Percentiles rank a stretch among this genome's conserved stretches.
phyloP scores from a whole-genome alignment of 2,113 vertebrate species.

The Pyxicephalus adspersus region DNA sequence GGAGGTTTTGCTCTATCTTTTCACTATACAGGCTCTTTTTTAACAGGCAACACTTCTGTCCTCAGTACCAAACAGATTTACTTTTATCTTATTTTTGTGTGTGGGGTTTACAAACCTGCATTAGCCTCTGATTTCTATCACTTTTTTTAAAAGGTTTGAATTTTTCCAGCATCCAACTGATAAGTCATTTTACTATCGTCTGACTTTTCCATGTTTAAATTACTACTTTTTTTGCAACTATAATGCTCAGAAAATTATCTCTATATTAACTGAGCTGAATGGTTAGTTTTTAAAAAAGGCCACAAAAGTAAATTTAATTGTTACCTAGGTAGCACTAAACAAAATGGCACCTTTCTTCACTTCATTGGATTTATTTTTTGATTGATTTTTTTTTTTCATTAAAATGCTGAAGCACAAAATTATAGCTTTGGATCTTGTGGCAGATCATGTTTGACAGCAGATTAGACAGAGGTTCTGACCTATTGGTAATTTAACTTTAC shows the following conservation, averaged over 20 bases:
- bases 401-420: not conserved
- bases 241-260: not conserved
- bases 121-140: not conserved
- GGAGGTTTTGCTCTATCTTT: slow-evolving; percentile 35
- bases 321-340: not conserved
- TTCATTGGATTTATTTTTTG: not conserved
- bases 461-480: not conserved
- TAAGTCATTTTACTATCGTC: not conserved
- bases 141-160: not conserved
- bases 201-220: not conserved
- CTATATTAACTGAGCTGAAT: not conserved
- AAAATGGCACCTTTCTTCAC: not conserved
- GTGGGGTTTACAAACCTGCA: not conserved
- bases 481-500: not conserved
- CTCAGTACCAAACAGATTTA: slow-evolving; percentile 9
- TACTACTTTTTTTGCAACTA: not conserved
- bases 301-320: not conserved
- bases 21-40: slow-evolving; percentile 28
- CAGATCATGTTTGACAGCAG: slow-evolving; percentile 4
- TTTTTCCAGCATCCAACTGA: slow-evolving; percentile 3
- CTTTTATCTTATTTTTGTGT: slow-evolving; percentile 29
- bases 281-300: not conserved
- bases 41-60: slow-evolving; percentile 18
- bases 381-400: not conserved
- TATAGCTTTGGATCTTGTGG: not conserved